Evolutionary conservation across 2,797 vertebrate species (phyloP), one percentile per base, ranked within the genome.

Genomic region (Spea hammondii): DNA sequence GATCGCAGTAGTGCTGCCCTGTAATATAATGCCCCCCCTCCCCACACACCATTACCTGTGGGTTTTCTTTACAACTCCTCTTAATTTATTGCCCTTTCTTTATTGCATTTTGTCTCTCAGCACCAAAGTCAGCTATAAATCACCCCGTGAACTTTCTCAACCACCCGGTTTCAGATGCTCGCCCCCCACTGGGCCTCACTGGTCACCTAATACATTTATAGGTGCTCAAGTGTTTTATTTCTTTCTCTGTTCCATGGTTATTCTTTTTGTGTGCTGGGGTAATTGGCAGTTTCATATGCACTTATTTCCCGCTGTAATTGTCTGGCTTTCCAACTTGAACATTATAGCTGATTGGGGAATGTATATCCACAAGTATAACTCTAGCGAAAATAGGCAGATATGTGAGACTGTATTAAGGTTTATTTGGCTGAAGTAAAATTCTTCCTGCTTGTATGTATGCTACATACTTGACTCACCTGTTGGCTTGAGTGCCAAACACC

Each of bases 401-500:
- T 32, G 32, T 32, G 32, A 32, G 3, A 32, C 1, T 32, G 32
- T 32, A 32, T 32, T 32, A 32, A 32, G 32, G 32, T 32, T 32
- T 32, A 32, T 32, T 32, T 32, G 32, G 32, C 32, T 32, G 32
- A 32, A 32, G 32, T 32, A 2, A 32, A 32, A 2, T 32, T 32
- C 32, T 32, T 32, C 32, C 32, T 32, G 32, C 32, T 32, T 32
- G 32, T 32, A 32, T 32, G 32, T 32, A 32, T 32, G 32, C 32
- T 32, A 32, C 32, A 32, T 32, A 32, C 32, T 32, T 32, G 32
- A 11, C 51, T 53, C 53, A 96, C 96, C 97, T 98, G 91, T 98
- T 98, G 66, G 94, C 89, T 83, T 98, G 97, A 0, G 96, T 98
- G 86, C 95, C 93, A 74, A 99, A 98, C 86, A 98, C 92, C 3